phyloP scores from a whole-genome alignment of 2,113 vertebrate genomes.

The Colossoma macropomum region DNA sequence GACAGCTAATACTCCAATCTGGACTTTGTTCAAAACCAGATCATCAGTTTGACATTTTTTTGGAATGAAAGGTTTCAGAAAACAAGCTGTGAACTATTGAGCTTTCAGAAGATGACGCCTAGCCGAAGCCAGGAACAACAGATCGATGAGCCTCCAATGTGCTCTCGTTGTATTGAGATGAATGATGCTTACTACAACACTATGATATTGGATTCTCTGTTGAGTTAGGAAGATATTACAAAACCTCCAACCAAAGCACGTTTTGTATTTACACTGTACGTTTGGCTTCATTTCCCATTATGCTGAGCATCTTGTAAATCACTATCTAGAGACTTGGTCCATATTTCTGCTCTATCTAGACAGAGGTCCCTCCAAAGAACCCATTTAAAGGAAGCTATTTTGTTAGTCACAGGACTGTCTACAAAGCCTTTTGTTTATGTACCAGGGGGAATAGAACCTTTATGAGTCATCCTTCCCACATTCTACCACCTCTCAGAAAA shows the following conservation, averaged over 20 bases:
- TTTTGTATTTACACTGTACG: neutral
- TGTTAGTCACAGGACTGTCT: constrained; percentile 14
- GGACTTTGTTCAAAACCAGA: neutral
- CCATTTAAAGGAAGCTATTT: constrained; percentile 7
- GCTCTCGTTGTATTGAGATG: constrained; percentile 25
- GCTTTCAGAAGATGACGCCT: neutral
- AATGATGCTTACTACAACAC: neutral
- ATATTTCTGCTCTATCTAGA: neutral
- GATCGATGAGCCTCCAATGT: constrained; percentile 28
- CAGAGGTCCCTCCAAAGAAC: neutral
- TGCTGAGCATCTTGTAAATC: constrained; percentile 12
- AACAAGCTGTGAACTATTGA: neutral
- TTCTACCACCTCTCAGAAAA: constrained; percentile 24
- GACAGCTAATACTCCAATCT: neutral
- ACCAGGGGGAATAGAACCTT: constrained; percentile 38
- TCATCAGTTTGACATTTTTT: neutral
- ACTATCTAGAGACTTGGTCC: constrained; percentile 6
- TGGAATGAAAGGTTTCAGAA: neutral
- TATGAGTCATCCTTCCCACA: constrained; percentile 21
- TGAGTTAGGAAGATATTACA: constrained; percentile 10
- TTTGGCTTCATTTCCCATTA: neutral
- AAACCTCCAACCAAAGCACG: neutral
- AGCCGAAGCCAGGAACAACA: neutral
- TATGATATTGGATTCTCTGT: neutral
- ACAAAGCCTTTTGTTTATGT: constrained; percentile 23